Evolutionary conservation across 2,888 invertebrate species (phyloP), one percentile per base, ranked within the genome.

Genomic region (Deilephila elpenor): DNA sequence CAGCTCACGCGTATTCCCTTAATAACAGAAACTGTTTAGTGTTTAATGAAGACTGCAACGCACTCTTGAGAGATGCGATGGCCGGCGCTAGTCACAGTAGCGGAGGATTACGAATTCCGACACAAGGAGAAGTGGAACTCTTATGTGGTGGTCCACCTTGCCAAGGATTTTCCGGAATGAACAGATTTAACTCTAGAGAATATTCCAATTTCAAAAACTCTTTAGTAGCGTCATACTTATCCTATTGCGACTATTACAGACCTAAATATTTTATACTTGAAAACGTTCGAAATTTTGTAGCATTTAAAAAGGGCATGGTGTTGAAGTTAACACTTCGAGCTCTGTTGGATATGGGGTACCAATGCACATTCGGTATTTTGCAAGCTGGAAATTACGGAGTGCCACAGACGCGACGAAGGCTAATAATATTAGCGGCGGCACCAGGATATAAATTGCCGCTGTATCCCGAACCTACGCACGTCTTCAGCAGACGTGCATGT

Each of bases 121-220:
- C 95, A 86, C 97, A 96, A 84, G 98, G 98, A 0, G 97, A 98
- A 75, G 98, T 98, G 0, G 98, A 98, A 83, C 89, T 98, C 75
- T 89, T 98, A 51, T 97, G 97, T 84, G 98, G 98, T 14, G 98
- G 98, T 0, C 98, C 98, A 0, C 98, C 98, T 0, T 98, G 98
- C 86, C 98, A 98, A 89, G 98, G 98, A 5, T 98, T 98, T 91
- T 97, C 97, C 67, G 97, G 97, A 59, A 98, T 98, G 98, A 98
- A 98, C 89, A 93, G 98, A 72, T 98, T 98, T 89, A 98, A 97
- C 89, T 96, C 96, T 0, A 94, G 98, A 53, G 97, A 98, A 80
- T 98, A 98, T 88, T 98, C 98, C 2, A 95, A 96, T 78, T 98
- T 98, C 85, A 98, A 98, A 93, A 98, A 98, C 88, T 98, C 98